Evolutionary conservation across 2,113 vertebrate genomes (phyloP), one percentile per base, ranked within the genome.

Genomic region (Amphilophus citrinellus): DNA sequence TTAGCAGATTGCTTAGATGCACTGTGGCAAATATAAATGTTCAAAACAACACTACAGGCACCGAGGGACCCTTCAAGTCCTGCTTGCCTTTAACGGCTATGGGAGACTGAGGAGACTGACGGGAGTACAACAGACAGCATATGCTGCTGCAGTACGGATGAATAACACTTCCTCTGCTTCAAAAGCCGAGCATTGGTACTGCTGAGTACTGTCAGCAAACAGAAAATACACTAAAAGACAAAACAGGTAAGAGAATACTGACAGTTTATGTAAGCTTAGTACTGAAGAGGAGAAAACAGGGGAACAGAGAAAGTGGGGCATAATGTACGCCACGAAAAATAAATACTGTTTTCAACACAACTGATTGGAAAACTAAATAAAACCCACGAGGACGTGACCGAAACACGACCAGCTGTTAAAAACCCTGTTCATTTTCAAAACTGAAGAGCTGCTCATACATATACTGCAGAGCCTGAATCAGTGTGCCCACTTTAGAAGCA

Each of bases 391-490:
- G 66, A 47, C 42, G 47, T 17, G 61, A 82, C 20, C 50, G 32
- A 68, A 61, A 50, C 78, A 18, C 6, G 3, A 66, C 14, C 11
- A 60, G 39, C 82, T 71, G 35, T 78, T 87, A 39, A 66, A 62
- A 77, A 79, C 44, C n/a, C 44, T 53, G 13, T 42, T 84, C 11
- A 30, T 63, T 71, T 85, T 73, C 17, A 82, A 37, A 82, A 56
- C 68, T 77, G 61, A 89, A 84, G 84, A 79, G 83, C 56, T 76
- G 47, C 81, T 89, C 61, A 27, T 80, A 44, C 50, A 27, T 66
- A 37, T 14, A 22, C 68, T 68, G 63, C 15, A 37, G 53, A 81
- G 76, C 18, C n/a, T 61, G 24, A 80, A 76, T 61, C 30, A 78
- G 3, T 20, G 32, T 35, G 4, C 10, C 84, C 61, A 56, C 89